Evolutionary conservation across 2,113 vertebrate genomes (phyloP).

Genomic region (Delphinus delphis): DNA sequence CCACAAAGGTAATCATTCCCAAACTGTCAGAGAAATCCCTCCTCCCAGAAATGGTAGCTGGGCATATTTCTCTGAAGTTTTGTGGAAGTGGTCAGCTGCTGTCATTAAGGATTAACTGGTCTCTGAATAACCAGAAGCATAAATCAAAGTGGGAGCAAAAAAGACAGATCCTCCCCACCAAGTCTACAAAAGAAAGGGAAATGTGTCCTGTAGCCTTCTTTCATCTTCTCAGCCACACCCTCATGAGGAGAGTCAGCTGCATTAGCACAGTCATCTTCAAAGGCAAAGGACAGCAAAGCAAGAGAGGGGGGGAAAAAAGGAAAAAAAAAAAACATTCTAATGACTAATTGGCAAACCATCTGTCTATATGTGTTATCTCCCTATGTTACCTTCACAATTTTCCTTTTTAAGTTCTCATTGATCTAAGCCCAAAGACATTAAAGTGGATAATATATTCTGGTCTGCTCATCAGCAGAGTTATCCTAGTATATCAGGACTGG

Average conservation of each 20-base stretch:
- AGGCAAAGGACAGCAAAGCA: conserved; percentile 66
- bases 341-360: conserved; percentile 74
- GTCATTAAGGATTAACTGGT: conserved; percentile 57
- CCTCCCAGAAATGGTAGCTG: neutral
- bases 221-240: conserved; percentile 67
- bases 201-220: neutral
- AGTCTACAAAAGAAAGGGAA: neutral
- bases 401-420: conserved; percentile 71
- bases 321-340: conserved; percentile 22
- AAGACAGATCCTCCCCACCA: conserved; percentile 48
- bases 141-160: conserved; percentile 48
- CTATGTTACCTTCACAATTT: conserved; percentile 60
- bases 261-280: conserved; percentile 67
- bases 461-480: neutral
- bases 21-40: conserved; percentile 31
- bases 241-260: neutral
- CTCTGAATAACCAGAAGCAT: conserved; percentile 36
- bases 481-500: neutral
- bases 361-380: conserved; percentile 70
- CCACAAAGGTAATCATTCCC: neutral
- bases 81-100: conserved; percentile 55
- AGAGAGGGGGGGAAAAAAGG: neutral
- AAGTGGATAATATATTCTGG: conserved; percentile 50
- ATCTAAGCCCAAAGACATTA: conserved; percentile 67
- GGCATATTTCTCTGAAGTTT: conserved; percentile 23